A percentile compares a stretch with the other conserved stretches of the same genome.
Conservation (phyloP, 2,113 vertebrate genomes). For the Buteo buteo region DNA sequence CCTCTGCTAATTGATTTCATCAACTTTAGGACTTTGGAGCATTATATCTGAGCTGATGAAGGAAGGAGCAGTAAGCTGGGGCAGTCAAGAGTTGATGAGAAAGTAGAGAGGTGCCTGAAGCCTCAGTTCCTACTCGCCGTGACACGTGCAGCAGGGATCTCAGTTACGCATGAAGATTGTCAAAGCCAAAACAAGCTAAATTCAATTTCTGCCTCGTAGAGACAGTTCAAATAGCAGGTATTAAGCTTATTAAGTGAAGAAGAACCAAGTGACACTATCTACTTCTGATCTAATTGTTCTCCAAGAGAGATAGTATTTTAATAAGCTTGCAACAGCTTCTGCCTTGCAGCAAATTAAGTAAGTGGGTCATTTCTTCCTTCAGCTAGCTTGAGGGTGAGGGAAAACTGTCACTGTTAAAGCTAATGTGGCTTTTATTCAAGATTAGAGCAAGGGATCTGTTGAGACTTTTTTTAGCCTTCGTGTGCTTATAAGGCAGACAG, state of each 20-base stretch:
- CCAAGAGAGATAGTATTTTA: neutral
- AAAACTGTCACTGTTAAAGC: neutral
- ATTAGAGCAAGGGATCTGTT: neutral
- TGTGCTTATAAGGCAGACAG: neutral
- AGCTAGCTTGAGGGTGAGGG: neutral
- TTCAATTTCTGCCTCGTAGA: neutral
- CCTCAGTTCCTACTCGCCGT: rapidly evolving
- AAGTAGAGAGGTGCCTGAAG: neutral
- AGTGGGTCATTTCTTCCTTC: slow-evolving; percentile 18
- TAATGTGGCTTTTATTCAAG: neutral
- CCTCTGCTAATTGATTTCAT: neutral
- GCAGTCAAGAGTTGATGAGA: neutral
- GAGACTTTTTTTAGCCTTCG: neutral
- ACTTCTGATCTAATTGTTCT: neutral
- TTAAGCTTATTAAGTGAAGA: neutral
- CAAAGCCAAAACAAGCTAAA: neutral
- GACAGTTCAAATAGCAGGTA: neutral
- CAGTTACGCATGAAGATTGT: rapidly evolving
- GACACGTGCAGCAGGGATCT: neutral
- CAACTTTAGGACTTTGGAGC: neutral
- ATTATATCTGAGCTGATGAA: neutral
- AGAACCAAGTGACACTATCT: neutral
- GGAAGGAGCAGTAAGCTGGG: neutral
- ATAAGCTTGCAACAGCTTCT: neutral
- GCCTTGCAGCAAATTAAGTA: slow-evolving; percentile 5